phyloP scores from a whole-genome alignment of 1,140 invertebrate species.

The Bombus terrestris region DNA sequence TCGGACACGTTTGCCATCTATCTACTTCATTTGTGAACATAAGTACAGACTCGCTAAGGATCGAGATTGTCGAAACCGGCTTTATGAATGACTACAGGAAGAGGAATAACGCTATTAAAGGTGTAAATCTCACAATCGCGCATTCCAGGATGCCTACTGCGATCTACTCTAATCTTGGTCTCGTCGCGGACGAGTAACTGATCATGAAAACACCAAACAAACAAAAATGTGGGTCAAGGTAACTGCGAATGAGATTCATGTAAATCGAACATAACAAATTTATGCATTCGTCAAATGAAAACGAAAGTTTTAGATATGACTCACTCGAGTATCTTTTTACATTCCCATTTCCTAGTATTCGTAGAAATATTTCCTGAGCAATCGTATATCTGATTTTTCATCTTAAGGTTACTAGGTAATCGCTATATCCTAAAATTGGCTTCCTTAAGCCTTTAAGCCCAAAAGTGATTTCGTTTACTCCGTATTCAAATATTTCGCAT shows the following conservation, averaged over 20 bases:
- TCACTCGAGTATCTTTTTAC: too few species aligned
- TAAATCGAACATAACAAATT: neutral
- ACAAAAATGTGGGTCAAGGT: neutral
- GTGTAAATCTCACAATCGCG: slow-evolving; percentile 42
- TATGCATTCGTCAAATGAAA: neutral
- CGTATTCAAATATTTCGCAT: too few species aligned
- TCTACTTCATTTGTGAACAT: slow-evolving; percentile 25
- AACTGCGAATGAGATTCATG: neutral
- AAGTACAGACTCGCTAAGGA: slow-evolving; percentile 38
- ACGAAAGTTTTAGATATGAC: neutral
- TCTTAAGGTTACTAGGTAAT: too few species aligned
- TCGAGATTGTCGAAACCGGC: slow-evolving; percentile 49
- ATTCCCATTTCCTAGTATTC: too few species aligned
- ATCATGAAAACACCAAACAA: neutral
- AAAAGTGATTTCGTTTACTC: too few species aligned
- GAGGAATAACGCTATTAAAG: slow-evolving; percentile 19
- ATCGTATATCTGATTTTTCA: too few species aligned
- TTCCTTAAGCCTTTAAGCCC: too few species aligned
- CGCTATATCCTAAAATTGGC: too few species aligned
- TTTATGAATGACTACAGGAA: slow-evolving; percentile 53
- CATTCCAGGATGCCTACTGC: slow-evolving; percentile 10
- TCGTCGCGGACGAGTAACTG: neutral
- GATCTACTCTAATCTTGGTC: neutral
- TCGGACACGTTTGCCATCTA: slow-evolving; percentile 3
- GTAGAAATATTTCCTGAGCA: too few species aligned